Percentiles rank a stretch among this genome's conserved stretches.
phyloP scores from a whole-genome alignment of 2,797 vertebrate species.

The Falco columbarius region DNA sequence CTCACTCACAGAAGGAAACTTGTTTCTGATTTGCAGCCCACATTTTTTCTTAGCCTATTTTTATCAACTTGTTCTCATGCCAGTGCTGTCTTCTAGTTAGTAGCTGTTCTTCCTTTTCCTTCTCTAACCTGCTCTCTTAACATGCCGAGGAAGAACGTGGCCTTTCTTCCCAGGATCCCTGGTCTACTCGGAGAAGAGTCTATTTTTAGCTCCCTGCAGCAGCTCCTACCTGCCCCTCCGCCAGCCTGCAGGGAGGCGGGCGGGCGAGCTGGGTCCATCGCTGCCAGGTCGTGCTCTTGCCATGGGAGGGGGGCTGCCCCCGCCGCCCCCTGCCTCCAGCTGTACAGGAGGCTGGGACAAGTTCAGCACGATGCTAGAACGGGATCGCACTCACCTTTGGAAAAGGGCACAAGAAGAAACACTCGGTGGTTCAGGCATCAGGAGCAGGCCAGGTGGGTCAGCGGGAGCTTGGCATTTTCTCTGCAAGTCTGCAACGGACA shows the following conservation, averaged over 20 bases:
- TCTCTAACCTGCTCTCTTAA: conserved; percentile 19
- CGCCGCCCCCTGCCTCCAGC: neutral
- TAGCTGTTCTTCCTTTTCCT: conserved; percentile 10
- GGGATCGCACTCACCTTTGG: neutral
- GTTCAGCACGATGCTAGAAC: neutral
- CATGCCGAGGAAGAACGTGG: neutral
- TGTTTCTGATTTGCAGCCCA: conserved; percentile 58
- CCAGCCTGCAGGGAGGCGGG: neutral
- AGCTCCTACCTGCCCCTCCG: neutral
- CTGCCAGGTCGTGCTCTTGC: neutral
- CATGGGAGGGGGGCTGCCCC: neutral
- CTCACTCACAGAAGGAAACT: conserved; percentile 51
- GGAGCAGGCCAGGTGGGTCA: neutral
- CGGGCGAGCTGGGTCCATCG: neutral
- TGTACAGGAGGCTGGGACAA: neutral
- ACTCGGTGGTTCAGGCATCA: neutral
- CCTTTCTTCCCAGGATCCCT: neutral
- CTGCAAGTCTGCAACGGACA: neutral
- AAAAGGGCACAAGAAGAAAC: neutral
- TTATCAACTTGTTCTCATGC: conserved; percentile 55
- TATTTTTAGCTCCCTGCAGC: neutral
- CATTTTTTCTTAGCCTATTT: conserved; percentile 61
- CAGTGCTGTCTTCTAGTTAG: conserved; percentile 42
- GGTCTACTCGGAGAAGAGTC: neutral
- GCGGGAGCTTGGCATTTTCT: neutral